Base-by-base conservation (phyloP, 2,797 vertebrate species). In the Craterocephalus amniculus region DNA sequence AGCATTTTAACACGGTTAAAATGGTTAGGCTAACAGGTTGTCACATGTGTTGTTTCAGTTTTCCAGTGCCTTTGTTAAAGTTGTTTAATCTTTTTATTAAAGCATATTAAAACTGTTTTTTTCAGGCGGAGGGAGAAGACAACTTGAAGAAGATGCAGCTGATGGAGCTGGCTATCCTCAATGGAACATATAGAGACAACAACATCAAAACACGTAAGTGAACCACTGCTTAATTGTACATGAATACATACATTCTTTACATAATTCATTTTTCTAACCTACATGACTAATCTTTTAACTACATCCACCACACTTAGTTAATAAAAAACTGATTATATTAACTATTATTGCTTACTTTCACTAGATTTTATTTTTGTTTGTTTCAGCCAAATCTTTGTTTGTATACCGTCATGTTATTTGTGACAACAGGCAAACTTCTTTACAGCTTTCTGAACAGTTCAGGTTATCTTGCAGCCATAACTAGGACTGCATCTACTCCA, bases 61-160 rank as follows among this genome's bases (percentile, higher is more conserved):
- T 63, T 61, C 43, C 22, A 51, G 22, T 61, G 54, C 49, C 36
- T 74, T 65, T 7, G 34, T 56, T 29, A 62, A 27, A 56, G 58
- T 70, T 51, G 31, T 20, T 45, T 22, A 56, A 43, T 51, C 52
- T 24, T 62, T 55, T 64, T 29, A 71, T 66, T 67, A 38, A 65
- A 36, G 14, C 27, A 31, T 49, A n/a, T 67, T 68, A 62, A 84
- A 29, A 60, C 60, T 58, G 0, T 56, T 52, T 54, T 67, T 43
- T 35, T 11, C 87, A 95, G 95, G 94, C 94, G 16, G 95, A 95
- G 80, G 94, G 95, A 58, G 95, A 95, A 79, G 95, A 95, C 84
- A 95, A 95, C 81, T 92, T 95, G 87, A 95, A 95, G 92, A 95
- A 95, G 90, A 95, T 95, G 93, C 95, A 95, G 85, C 90, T 95